phyloP scores from a whole-genome alignment of 2,113 vertebrate species.

The Lepisosteus osseus region DNA sequence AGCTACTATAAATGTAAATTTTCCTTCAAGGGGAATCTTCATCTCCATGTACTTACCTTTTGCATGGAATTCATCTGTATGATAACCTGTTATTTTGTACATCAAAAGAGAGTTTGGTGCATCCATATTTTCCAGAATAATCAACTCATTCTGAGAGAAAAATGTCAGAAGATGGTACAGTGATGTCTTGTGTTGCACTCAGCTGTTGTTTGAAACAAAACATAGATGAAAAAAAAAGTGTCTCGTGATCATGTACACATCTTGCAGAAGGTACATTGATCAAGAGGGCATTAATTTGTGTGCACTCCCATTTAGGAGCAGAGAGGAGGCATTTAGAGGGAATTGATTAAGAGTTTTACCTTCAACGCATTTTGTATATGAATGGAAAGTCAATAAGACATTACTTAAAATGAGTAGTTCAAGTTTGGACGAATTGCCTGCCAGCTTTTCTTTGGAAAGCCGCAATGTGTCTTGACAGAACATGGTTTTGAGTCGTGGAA shows the following conservation, averaged over 20 bases:
- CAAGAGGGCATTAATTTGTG: constrained; percentile 25
- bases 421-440: constrained; percentile 4
- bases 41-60: too few species aligned
- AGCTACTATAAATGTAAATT: too few species aligned
- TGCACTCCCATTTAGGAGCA: constrained; percentile 16
- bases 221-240: not conserved
- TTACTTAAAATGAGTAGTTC: constrained; percentile 24
- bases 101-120: too few species aligned
- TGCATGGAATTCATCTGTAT: too few species aligned
- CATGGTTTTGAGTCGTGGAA: not conserved
- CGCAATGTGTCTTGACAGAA: not conserved
- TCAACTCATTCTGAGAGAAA: too few species aligned
- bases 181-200: too few species aligned
- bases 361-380: constrained; percentile 14
- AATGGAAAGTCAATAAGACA: constrained; percentile 32
- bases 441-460: not conserved
- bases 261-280: constrained; percentile 23
- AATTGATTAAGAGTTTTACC: constrained; percentile 34
- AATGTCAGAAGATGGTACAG: too few species aligned
- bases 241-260: not conserved
- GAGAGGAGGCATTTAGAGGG: constrained; percentile 24
- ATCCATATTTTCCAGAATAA: too few species aligned
- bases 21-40: too few species aligned
- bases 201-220: too few species aligned
- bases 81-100: too few species aligned